Percentiles rank a stretch among this genome's conserved stretches.
Evolutionary conservation across 2,888 invertebrate species (phyloP).

Genomic region (Polymixis lichenea): DNA sequence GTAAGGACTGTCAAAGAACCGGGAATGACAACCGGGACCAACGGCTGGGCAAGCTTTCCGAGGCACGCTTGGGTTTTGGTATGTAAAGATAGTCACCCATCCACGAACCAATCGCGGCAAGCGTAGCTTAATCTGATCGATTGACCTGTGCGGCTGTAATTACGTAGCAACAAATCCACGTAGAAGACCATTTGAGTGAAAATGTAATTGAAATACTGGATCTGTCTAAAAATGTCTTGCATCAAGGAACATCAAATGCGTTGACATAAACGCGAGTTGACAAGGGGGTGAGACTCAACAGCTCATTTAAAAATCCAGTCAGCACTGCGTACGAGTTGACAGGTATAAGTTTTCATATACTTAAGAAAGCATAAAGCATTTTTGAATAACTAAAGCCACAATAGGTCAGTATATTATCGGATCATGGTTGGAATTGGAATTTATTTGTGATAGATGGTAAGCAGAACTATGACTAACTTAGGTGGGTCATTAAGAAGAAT

Average conservation of each 20-base stretch:
- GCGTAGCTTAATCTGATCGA: too few species aligned
- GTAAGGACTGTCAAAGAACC: too few species aligned
- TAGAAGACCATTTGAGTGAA: neutral
- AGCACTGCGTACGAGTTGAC: conserved; percentile 67
- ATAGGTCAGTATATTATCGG: conserved; percentile 47
- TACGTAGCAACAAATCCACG: too few species aligned
- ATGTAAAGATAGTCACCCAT: too few species aligned
- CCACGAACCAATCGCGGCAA: too few species aligned
- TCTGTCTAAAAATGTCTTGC: neutral
- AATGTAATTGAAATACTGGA: neutral
- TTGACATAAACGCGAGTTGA: conserved; percentile 59
- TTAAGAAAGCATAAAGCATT: conserved; percentile 60
- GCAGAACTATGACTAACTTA: neutral
- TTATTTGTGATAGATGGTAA: conserved; percentile 9
- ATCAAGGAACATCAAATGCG: conserved; percentile 42
- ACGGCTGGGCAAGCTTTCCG: too few species aligned
- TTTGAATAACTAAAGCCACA: conserved; percentile 51
- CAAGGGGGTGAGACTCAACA: conserved; percentile 63
- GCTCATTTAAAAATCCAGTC: conserved; percentile 78
- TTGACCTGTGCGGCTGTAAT: too few species aligned
- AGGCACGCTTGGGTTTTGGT: too few species aligned
- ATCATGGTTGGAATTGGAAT: conserved; percentile 28
- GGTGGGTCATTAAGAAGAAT: neutral
- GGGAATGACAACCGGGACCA: too few species aligned
- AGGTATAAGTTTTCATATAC: conserved; percentile 67